Percentiles rank a stretch among this genome's conserved stretches.
phyloP scores from a whole-genome alignment of 1,140 invertebrate species.

The Tetranychus cinnabarinus region DNA sequence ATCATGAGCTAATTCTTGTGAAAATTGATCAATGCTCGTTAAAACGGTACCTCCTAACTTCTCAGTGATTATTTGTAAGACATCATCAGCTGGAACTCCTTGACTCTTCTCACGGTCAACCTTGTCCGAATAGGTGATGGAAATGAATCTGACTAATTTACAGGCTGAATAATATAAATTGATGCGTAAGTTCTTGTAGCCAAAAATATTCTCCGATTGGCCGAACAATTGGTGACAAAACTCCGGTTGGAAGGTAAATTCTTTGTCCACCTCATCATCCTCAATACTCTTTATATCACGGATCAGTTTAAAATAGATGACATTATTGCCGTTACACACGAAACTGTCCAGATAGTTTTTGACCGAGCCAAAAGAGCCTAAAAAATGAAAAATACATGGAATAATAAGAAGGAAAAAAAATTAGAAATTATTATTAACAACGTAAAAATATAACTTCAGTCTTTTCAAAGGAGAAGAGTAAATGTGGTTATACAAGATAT shows the following conservation, averaged over 20 bases:
- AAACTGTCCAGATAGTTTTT: conserved; percentile 3
- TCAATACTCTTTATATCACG: conserved; percentile 39
- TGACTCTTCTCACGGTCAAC: conserved; percentile 26
- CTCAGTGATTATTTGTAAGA: conserved; percentile 38
- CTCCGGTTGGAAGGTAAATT: conserved; percentile 45
- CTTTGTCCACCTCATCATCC: conserved; percentile 25
- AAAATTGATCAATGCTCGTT: conserved; percentile 43
- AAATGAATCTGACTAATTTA: conserved; percentile 43
- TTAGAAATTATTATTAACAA: too few species aligned
- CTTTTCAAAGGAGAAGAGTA: too few species aligned
- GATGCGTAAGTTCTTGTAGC: conserved; percentile 57
- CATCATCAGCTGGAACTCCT: conserved; percentile 41
- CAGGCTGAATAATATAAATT: conserved; percentile 58
- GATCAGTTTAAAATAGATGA: conserved; percentile 22
- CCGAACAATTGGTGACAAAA: conserved; percentile 89
- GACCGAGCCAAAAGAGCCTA: background rate
- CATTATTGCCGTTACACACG: conserved; percentile 11
- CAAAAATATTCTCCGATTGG: conserved; percentile 74
- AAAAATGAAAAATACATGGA: background rate
- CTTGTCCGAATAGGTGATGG: conserved; percentile 35
- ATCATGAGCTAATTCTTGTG: conserved; percentile 32
- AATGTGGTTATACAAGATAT: too few species aligned
- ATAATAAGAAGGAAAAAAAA: background rate
- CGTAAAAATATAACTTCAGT: too few species aligned
- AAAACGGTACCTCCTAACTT: conserved; percentile 30